Base-by-base conservation (phyloP, 2,888 invertebrate genomes). In the Drosophila cognata region DNA sequence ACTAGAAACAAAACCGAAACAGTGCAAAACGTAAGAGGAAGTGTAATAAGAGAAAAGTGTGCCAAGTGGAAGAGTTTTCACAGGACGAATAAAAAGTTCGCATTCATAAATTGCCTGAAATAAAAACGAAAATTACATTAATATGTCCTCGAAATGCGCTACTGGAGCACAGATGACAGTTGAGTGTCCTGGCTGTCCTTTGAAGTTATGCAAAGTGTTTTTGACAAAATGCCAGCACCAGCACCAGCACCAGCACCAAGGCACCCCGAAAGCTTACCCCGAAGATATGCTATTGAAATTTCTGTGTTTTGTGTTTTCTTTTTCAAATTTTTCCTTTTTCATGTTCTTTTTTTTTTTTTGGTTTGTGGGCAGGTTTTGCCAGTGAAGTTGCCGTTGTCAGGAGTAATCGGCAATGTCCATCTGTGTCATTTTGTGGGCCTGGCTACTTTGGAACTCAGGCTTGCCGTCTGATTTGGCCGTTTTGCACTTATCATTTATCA, bases 401-500 rank as follows among this genome's bases (percentile, higher is more conserved):
- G 52, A 68, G 71, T 84, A 84, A 89, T 89, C 88, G 75, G 65
- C 65, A 61, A 76, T 82, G 84, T 82, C 88, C 80, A 84, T 84
- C 90, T 82, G 75, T 73, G 90, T 73, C 89, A 67, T 66, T 80
- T 83, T 74, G 84, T 73, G 74, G 55, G 69, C 60, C 66, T 43
- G 38, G 50, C 82, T 66, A 68, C 63, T 70, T 68, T 68, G 43
- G 65, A 69, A 72, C 72, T 63, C 65, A 69, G 79, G 68, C 60
- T 62, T 36, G 74, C 46, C 35, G 51, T 66, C 67, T 67, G 59
- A 83, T 81, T 73, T 77, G 65, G 55, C 74, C 72, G 63, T 59
- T 71, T 71, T 71, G 56, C 79, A 75, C 75, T 70, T 67, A 82
- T 82, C 85, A 85, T 90, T 85, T 88, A 90, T 90, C 90, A 90